Evolutionary conservation across 2,797 vertebrate genomes (phyloP).

Genomic region (Acanthis flammea): DNA sequence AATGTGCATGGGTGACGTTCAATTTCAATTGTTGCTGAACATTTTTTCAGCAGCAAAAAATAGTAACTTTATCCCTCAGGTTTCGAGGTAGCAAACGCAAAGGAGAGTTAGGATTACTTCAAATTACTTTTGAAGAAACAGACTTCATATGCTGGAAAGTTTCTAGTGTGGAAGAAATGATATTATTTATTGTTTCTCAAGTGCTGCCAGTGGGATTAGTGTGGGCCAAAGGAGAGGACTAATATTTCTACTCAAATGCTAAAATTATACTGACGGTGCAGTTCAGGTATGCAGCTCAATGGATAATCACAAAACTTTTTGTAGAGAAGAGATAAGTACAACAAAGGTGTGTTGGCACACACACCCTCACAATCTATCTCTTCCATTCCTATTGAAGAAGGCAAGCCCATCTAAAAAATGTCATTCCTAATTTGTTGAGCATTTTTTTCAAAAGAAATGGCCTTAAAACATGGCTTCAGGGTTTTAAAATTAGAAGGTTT

Average conservation of each 20-base stretch:
- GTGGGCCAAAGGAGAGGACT: background rate
- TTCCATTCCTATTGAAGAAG: background rate
- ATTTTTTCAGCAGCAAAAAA: slow-evolving; percentile 34
- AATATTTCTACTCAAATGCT: background rate
- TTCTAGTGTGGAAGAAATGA: background rate
- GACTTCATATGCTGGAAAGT: background rate
- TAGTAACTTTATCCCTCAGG: slow-evolving; percentile 38
- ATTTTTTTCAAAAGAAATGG: background rate
- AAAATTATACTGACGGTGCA: background rate
- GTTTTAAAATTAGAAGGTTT: background rate
- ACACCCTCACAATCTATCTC: background rate
- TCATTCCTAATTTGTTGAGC: background rate
- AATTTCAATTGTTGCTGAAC: background rate
- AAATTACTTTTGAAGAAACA: slow-evolving; percentile 40
- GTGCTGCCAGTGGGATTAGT: background rate
- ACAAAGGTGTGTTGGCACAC: background rate
- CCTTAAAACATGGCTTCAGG: background rate
- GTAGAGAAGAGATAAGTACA: background rate
- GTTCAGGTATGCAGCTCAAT: background rate
- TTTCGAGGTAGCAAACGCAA: slow-evolving; percentile 17
- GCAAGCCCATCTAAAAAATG: background rate
- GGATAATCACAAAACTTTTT: background rate
- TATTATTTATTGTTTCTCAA: slow-evolving; percentile 45
- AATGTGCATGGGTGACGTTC: slow-evolving; percentile 47
- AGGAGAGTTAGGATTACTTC: slow-evolving; percentile 46